Evolutionary conservation across 2,888 invertebrate genomes (phyloP).

Genomic region (Chrysina gloriosa): DNA sequence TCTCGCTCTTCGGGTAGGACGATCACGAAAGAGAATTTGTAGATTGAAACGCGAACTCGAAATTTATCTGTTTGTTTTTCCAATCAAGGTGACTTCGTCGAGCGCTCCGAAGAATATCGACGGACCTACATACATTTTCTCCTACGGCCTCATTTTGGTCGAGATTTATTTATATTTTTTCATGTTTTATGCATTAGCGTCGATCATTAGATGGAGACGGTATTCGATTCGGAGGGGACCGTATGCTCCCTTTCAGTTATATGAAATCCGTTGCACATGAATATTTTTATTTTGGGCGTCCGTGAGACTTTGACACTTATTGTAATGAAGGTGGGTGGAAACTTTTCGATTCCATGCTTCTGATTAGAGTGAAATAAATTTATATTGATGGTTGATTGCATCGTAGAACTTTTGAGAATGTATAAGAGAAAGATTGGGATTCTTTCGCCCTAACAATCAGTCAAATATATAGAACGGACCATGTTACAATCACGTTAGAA

Average conservation of each 20-base stretch:
- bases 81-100: slow-evolving; percentile 44
- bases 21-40: slow-evolving; percentile 6
- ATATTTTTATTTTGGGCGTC: too few species aligned
- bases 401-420: too few species aligned
- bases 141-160: slow-evolving; percentile 20
- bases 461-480: too few species aligned
- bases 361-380: too few species aligned
- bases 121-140: slow-evolving; percentile 16
- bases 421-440: too few species aligned
- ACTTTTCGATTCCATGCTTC: too few species aligned
- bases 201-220: slow-evolving; percentile 27
- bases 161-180: slow-evolving; percentile 38
- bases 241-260: neutral
- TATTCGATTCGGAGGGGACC: neutral
- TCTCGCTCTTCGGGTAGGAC: neutral
- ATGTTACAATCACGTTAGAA: too few species aligned
- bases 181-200: slow-evolving; percentile 39
- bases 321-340: too few species aligned
- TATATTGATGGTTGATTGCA: too few species aligned
- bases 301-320: too few species aligned
- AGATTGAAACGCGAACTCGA: slow-evolving; percentile 26
- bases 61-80: slow-evolving; percentile 50
- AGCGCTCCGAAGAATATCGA: neutral
- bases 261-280: neutral
- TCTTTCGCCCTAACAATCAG: too few species aligned